A percentile compares a stretch with the other conserved stretches of the same genome.
Conservation (phyloP, 2,797 vertebrate species). For the Discoglossus pictus region DNA sequence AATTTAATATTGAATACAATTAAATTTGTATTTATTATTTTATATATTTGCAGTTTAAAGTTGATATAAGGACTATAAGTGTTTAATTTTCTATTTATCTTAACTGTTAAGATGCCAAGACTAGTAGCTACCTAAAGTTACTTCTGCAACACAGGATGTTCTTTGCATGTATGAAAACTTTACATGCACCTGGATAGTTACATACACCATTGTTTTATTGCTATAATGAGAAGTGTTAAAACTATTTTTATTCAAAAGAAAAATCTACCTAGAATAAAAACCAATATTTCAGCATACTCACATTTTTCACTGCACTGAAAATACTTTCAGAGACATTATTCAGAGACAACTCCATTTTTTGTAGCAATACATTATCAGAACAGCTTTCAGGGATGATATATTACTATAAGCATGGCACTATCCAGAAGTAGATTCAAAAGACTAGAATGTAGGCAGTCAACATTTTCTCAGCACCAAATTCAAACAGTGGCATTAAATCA, state of each 20-base stretch:
- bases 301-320: constrained; percentile 39
- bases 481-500: constrained; percentile 47
- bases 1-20: no score
- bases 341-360: constrained; percentile 43
- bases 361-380: constrained; percentile 46
- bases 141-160: no score
- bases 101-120: no score
- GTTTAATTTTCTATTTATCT: no score
- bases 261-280: constrained; percentile 22
- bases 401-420: constrained; percentile 36
- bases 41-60: no score
- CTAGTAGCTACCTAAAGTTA: no score
- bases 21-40: no score
- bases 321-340: constrained; percentile 47
- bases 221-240: no score
- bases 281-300: constrained; percentile 27
- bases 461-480: constrained; percentile 40
- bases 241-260: constrained; percentile 24
- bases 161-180: no score
- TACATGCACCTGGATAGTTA: no score
- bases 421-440: constrained; percentile 44
- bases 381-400: constrained; percentile 48
- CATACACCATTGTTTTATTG: no score
- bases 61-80: no score
- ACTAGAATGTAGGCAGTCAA: constrained; percentile 43